Conservation (phyloP, 2,888 invertebrate species). For the Stenichneumon culpator region DNA sequence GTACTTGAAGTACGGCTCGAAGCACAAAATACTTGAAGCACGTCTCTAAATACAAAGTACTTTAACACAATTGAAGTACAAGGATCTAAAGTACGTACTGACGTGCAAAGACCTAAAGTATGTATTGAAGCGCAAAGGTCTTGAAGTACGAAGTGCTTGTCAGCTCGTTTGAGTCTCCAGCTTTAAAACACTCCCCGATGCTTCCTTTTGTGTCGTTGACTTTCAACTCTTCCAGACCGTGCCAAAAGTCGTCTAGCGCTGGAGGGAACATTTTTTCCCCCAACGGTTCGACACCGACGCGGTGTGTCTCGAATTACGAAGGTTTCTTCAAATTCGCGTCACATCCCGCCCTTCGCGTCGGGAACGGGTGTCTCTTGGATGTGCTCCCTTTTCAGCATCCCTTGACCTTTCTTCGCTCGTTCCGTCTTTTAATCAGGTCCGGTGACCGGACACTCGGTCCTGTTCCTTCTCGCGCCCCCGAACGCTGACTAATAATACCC, state of each 20-base stretch:
- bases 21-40: too few relatives aligned
- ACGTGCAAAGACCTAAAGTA: too few relatives aligned
- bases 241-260: conserved; percentile 46
- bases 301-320: conserved; percentile 78
- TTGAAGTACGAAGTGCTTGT: neutral
- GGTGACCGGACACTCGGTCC: conserved; percentile 76
- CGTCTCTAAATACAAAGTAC: too few relatives aligned
- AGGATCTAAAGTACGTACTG: too few relatives aligned
- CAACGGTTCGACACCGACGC: conserved; percentile 77
- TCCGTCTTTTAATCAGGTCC: conserved; percentile 83
- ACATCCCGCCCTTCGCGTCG: conserved; percentile 80
- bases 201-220: conserved; percentile 7
- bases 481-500: conserved; percentile 82
- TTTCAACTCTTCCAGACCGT: conserved; percentile 26
- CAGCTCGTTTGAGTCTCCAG: neutral
- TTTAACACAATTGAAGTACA: too few relatives aligned
- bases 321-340: conserved; percentile 84
- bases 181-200: conserved; percentile 16
- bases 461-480: conserved; percentile 73
- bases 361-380: conserved; percentile 70
- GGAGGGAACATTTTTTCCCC: conserved; percentile 78
- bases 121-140: too few relatives aligned
- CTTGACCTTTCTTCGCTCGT: conserved; percentile 43
- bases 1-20: too few relatives aligned
- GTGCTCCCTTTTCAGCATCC: conserved; percentile 39